These are phyloP conservation scores for Drusus annulatus DNA, from an alignment of 1,140 invertebrate species.

Conservation along the genomic window DNA sequence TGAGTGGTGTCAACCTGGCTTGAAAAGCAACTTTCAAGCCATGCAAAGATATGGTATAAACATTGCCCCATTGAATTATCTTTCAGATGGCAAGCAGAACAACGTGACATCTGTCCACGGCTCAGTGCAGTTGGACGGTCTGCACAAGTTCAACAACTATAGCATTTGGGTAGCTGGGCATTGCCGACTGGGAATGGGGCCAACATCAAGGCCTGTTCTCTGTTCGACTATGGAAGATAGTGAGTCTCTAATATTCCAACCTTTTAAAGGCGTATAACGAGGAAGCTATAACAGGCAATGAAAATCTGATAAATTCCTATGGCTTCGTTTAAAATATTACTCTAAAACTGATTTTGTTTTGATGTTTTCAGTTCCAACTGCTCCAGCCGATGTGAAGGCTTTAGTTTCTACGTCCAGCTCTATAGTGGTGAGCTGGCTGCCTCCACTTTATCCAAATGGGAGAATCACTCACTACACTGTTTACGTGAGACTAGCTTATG, in stretches of 20 bases:
- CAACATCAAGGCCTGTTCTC: slow-evolving; percentile 81
- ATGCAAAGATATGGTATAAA: too few relatives aligned
- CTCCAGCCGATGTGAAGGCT: slow-evolving; percentile 87
- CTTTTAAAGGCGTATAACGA: too few relatives aligned
- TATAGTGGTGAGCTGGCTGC: slow-evolving; percentile 88
- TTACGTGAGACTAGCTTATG: slow-evolving; percentile 72
- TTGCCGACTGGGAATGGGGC: slow-evolving; percentile 87
- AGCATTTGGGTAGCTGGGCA: slow-evolving; percentile 88
- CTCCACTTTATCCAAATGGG: slow-evolving; percentile 86
- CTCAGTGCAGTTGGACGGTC: slow-evolving; percentile 80
- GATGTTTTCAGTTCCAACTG: slow-evolving; percentile 79
- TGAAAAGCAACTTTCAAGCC: too few relatives aligned
- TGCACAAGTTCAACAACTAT: slow-evolving; percentile 86
- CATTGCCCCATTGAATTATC: neutral
- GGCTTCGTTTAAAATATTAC: too few relatives aligned
- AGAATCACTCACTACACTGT: slow-evolving; percentile 86
- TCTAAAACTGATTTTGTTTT: neutral
- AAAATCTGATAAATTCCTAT: too few relatives aligned
- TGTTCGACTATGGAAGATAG: slow-evolving; percentile 88
- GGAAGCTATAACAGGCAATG: too few relatives aligned
- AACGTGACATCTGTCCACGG: slow-evolving; percentile 70
- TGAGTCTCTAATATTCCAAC: slow-evolving; percentile 63
- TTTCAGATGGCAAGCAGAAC: slow-evolving; percentile 66
- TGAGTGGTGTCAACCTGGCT: too few relatives aligned
- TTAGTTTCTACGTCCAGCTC: slow-evolving; percentile 83